phyloP scores from a whole-genome alignment of 1,140 invertebrate species.

The Odontomachus brunneus region DNA sequence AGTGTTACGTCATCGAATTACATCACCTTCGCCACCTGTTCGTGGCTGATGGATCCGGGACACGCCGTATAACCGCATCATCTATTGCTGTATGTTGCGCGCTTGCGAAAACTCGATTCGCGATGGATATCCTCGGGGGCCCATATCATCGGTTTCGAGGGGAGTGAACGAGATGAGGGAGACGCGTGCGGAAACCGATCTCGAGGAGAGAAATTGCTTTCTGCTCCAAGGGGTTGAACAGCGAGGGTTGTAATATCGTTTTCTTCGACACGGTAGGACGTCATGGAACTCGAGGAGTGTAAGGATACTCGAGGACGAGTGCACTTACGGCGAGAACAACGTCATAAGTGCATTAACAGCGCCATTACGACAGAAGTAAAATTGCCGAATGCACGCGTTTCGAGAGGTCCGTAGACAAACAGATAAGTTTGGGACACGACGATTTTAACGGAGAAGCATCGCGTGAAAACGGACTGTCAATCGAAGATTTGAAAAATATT shows the following conservation, averaged over 20 bases:
- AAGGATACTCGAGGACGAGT: constrained; percentile 10
- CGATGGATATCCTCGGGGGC: constrained; percentile 33
- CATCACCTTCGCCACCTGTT: not conserved
- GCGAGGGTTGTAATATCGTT: not conserved
- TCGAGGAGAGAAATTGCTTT: constrained; percentile 34
- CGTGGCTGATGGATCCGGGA: not conserved
- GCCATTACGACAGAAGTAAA: not conserved
- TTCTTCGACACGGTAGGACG: not conserved
- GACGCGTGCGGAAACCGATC: constrained; percentile 27
- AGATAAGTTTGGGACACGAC: no score
- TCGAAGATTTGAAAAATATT: no score
- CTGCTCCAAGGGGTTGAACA: constrained; percentile 4
- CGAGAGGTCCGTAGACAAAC: not conserved
- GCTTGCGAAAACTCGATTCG: constrained; percentile 38
- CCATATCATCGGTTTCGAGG: constrained; percentile 20
- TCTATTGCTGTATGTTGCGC: constrained; percentile 13
- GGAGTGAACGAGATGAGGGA: not conserved
- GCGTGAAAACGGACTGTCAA: no score
- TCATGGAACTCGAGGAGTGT: not conserved
- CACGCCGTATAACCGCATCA: not conserved
- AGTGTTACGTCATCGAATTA: constrained; percentile 4
- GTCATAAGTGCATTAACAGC: not conserved
- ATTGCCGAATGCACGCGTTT: not conserved
- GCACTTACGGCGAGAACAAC: not conserved
- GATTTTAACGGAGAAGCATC: no score